These are phyloP conservation scores for Myotis myotis DNA, from an alignment of 2,797 vertebrate species.

Conservation along the genomic window DNA sequence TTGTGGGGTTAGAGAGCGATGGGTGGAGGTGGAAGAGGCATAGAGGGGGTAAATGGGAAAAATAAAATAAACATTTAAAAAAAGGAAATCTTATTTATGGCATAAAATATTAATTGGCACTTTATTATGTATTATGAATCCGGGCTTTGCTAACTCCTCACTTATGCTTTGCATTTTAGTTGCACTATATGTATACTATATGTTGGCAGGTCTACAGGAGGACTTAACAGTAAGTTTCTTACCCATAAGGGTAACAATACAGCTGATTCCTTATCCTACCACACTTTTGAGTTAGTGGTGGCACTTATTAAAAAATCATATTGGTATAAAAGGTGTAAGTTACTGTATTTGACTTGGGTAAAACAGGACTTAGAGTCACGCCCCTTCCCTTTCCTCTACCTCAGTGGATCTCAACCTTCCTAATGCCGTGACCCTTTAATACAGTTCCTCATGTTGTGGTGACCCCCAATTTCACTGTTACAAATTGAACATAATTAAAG, in stretches of 20 bases:
- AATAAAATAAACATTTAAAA: no score
- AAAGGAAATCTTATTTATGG: neutral
- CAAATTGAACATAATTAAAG: no score
- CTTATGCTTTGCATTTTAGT: neutral
- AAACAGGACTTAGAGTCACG: neutral
- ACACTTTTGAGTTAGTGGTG: neutral
- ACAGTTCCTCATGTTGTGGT: no score
- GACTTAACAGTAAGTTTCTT: neutral
- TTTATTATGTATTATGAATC: constrained; percentile 17
- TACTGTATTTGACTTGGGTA: neutral
- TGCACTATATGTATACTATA: neutral
- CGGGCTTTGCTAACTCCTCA: neutral
- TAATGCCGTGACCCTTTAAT: no score
- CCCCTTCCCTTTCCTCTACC: neutral
- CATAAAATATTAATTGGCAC: neutral
- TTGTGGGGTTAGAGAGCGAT: no score
- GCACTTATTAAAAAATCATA: neutral
- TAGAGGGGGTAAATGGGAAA: no score
- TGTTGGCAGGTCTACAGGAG: neutral
- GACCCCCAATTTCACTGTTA: no score
- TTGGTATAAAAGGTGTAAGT: neutral
- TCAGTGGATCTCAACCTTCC: no score
- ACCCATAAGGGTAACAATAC: neutral
- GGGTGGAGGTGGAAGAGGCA: no score
- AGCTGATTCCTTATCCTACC: neutral